Base-by-base conservation (phyloP, 2,888 invertebrate genomes). In the Sabatieria punctata region DNA sequence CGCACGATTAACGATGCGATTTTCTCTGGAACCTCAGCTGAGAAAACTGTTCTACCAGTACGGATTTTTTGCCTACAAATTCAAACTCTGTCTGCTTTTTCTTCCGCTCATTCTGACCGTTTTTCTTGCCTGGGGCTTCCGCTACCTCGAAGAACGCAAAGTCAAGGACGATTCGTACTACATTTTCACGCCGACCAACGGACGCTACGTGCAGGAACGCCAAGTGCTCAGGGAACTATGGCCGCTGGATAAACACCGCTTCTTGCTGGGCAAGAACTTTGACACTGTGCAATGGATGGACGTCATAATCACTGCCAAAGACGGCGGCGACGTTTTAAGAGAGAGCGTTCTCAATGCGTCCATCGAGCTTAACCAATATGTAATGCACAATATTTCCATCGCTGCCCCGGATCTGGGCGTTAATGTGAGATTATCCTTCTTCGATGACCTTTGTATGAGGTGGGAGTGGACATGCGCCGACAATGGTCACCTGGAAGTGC, bases 111-210 rank as follows among this genome's bases (percentile, higher is more conserved):
- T 46, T 35, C 22, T 47, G 15, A 43, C 38, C 24, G 24, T 21
- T 11, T 18, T 45, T 15, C 11, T 27, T 4, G 18, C 22, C 19
- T 21, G 45, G 6, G 47, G 47, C 15, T 46, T 47, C 45, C 11
- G n/a, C 26, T 30, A 25, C 33, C n/a, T 46, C 19, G 15, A 46
- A 21, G 4, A 19, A 21, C 35, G 22, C 13, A 30, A 15, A 15
- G 19, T 38, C 15, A 21, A 38, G 22, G 35, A 48, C 26, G 30
- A 39, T 19, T 41, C 41, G 18, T 30, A 41, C 13, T 46, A 86
- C 69, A 74, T 88, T 19, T 88, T 86, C 71, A 84, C 85, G 33
- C 88, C 88, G 0, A 74, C 83, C 53, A 79, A 82, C 59, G 86
- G 86, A 0, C 80, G 80, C 56, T 85, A 65, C 30, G 63, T 61